A percentile compares a stretch with the other conserved stretches of the same genome.
Evolutionary conservation across 2,888 invertebrate species (phyloP).

Genomic region (Chirona hameri): DNA sequence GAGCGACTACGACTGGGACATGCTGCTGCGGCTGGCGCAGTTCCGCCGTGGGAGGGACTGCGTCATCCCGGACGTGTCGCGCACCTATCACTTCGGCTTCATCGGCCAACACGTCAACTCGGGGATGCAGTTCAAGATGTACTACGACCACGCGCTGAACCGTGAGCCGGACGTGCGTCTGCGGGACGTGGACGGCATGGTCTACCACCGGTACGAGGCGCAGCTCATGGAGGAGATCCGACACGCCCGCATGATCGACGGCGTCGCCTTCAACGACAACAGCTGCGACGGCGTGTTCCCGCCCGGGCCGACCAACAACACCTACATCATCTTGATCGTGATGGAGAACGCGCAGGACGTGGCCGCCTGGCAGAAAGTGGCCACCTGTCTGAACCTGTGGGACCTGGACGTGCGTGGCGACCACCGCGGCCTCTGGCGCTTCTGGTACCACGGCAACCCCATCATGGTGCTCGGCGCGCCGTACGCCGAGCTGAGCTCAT

Average conservation of each 20-base stretch:
- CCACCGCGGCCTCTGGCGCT: conserved; percentile 49
- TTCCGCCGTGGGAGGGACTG: conserved; percentile 57
- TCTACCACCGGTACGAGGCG: conserved; percentile 49
- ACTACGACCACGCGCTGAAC: conserved; percentile 56
- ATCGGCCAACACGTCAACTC: conserved; percentile 59
- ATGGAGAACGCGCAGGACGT: conserved; percentile 48
- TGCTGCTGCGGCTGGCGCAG: conserved; percentile 58
- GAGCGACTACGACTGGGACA: conserved; percentile 55
- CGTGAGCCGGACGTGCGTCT: conserved; percentile 52
- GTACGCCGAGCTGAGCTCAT: conserved; percentile 25
- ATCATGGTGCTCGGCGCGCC: conserved; percentile 36
- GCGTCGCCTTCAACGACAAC: conserved; percentile 49
- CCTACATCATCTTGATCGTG: conserved; percentile 47
- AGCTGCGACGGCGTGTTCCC: conserved; percentile 55
- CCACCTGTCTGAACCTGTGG: conserved; percentile 51
- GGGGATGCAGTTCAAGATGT: conserved; percentile 58
- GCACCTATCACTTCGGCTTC: conserved; percentile 60
- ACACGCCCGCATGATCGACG: conserved; percentile 52
- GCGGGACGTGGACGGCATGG: conserved; percentile 50
- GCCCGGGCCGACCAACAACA: conserved; percentile 39
- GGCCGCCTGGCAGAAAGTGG: conserved; percentile 49
- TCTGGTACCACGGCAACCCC: conserved; percentile 42
- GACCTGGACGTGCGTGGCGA: conserved; percentile 51
- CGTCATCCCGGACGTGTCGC: conserved; percentile 57
- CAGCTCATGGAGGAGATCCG: conserved; percentile 50